Evolutionary conservation across 2,113 vertebrate genomes (phyloP), one percentile per base, ranked within the genome.

Genomic region (Cricetomys ansorgei): DNA sequence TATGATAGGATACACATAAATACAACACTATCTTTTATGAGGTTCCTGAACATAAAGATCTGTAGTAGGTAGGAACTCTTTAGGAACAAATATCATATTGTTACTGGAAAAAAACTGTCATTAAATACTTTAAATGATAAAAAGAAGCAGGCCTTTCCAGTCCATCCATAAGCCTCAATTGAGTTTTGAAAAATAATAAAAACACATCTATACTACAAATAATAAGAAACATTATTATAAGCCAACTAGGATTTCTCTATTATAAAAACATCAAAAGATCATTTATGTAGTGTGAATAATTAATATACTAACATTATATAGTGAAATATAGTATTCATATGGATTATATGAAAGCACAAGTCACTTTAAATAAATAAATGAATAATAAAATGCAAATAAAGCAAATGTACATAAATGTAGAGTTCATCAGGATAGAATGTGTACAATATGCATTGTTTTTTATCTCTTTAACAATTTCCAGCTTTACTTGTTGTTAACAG

Each of bases 121-220:
- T 81, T 81, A 25, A 91, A 64, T 91, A 80, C 40, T 84, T 91
- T 94, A 85, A 87, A 80, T 83, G 34, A 86, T 65, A 59, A 89
- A 81, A 94, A 59, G 12, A 79, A 72, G 23, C 40, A 62, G 43
- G 9, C 29, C 10, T 79, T 92, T 40, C 9, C 4, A 76, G 7
- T n/a, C 9, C 25, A 91, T 84, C 3, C 3, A 85, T 59, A 94
- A 91, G 8, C 13, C 12, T 45, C 34, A 62, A 76, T 55, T 25
- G 2, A 29, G 40, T 94, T 93, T 97, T 86, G 29, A 31, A 77
- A 92, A 84, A 80, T 89, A 59, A 15, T 1, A 69, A 53, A 91
- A 91, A 89, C n/a, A 69, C 10, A 80, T 57, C 9, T 80, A n/a
- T 80, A n/a, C 57, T 80, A 55, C 10, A 80, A 80, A n/a, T 80